Evolutionary conservation across 2,113 vertebrate species (phyloP).

Genomic region (Osmerus eperlanus): DNA sequence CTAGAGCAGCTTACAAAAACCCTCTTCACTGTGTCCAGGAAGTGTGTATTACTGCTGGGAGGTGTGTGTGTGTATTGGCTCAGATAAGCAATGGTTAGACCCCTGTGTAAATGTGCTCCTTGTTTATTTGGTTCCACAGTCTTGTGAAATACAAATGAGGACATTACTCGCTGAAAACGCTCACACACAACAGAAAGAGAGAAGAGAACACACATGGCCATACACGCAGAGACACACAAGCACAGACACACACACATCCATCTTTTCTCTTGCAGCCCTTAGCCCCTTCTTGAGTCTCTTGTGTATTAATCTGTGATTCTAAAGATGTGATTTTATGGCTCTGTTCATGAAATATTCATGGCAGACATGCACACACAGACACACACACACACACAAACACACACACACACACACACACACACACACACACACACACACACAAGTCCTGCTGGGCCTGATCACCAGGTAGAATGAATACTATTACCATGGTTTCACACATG

Average conservation of each 20-base stretch:
- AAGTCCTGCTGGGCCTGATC: conserved; percentile 50
- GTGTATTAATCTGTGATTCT: conserved; percentile 61
- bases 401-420: conserved; percentile 24
- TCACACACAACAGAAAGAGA: not conserved
- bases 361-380: conserved; percentile 12
- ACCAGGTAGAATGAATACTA: conserved; percentile 54
- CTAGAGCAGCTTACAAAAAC: not conserved
- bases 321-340: conserved; percentile 53
- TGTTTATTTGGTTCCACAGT: conserved; percentile 26
- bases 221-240: not conserved
- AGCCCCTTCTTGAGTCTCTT: conserved; percentile 18
- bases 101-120: conserved; percentile 18
- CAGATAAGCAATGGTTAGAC: conserved; percentile 4
- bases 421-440: conserved; percentile 12
- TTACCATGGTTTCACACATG: conserved; percentile 53
- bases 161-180: conserved; percentile 15
- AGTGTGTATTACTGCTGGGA: not conserved
- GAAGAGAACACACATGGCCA: not conserved
- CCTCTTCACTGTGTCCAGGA: not conserved
- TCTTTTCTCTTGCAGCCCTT: conserved; percentile 8
- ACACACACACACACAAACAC: conserved; percentile 27
- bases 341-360: conserved; percentile 61
- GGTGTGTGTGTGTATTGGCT: not conserved
- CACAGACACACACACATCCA: not conserved
- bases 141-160: conserved; percentile 29